These are phyloP conservation scores for Phaethon lepturus DNA, from an alignment of 2,113 vertebrate species.

Conservation along the genomic window DNA sequence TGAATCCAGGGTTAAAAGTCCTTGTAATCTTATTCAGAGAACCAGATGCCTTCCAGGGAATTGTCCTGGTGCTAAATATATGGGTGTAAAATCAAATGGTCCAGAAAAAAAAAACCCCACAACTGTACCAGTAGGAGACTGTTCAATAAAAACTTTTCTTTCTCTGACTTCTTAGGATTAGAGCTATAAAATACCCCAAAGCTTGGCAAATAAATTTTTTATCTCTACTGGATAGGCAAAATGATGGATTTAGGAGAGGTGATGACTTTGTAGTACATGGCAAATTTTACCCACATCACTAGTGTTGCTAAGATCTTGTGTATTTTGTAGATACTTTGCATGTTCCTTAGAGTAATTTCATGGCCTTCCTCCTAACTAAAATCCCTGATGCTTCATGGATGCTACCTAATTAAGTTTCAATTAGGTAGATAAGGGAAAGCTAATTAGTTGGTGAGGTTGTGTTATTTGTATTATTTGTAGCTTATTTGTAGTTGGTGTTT, in stretches of 20 bases:
- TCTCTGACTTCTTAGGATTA: neutral
- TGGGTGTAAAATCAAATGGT: neutral
- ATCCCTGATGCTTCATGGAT: neutral
- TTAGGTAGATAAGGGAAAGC: neutral
- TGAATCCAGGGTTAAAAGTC: neutral
- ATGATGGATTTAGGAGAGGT: neutral
- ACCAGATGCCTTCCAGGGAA: neutral
- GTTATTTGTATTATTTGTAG: too few relatives aligned
- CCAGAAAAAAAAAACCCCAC: too few relatives aligned
- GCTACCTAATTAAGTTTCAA: neutral
- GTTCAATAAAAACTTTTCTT: neutral
- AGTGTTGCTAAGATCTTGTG: neutral
- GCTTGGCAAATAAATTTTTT: neutral
- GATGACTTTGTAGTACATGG: neutral
- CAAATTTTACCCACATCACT: neutral
- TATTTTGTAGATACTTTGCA: neutral
- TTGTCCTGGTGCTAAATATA: neutral
- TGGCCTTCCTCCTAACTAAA: neutral
- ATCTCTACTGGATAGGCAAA: neutral
- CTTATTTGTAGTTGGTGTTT: neutral
- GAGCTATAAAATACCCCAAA: neutral
- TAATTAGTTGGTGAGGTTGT: neutral
- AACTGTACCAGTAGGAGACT: neutral
- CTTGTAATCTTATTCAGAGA: neutral
- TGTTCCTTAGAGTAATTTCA: neutral